Conservation (phyloP, 64 coral and sea anemone species). For the Montipora capricornis region DNA sequence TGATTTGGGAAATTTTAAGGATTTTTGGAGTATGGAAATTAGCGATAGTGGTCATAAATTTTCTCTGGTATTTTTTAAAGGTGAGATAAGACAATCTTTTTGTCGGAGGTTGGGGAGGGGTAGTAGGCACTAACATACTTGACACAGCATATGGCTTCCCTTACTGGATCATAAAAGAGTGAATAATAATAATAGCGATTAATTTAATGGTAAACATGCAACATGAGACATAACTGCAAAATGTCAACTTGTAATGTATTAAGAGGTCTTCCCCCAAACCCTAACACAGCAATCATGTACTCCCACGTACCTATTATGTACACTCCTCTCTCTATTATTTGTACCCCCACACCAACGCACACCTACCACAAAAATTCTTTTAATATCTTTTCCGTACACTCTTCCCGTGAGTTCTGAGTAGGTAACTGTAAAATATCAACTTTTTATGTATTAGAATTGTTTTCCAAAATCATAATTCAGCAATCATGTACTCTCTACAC, state of each 20-base stretch:
- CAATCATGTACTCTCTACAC: neutral
- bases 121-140: neutral
- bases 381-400: neutral
- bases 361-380: neutral
- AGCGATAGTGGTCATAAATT: neutral
- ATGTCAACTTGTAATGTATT: neutral
- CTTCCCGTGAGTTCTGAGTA: neutral
- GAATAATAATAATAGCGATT: neutral
- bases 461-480: neutral
- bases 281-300: neutral
- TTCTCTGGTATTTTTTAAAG: constrained; percentile 15
- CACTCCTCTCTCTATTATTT: neutral
- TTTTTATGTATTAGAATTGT: neutral
- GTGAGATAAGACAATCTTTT: neutral
- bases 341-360: neutral
- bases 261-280: neutral
- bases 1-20: neutral
- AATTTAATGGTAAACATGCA: neutral
- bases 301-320: neutral
- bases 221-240: neutral
- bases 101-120: neutral
- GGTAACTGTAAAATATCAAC: neutral
- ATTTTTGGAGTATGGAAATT: neutral
- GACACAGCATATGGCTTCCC: neutral
- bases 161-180: neutral